Base-by-base conservation (phyloP, 2,888 invertebrate species). In the Chrysomela aeneicollis region DNA sequence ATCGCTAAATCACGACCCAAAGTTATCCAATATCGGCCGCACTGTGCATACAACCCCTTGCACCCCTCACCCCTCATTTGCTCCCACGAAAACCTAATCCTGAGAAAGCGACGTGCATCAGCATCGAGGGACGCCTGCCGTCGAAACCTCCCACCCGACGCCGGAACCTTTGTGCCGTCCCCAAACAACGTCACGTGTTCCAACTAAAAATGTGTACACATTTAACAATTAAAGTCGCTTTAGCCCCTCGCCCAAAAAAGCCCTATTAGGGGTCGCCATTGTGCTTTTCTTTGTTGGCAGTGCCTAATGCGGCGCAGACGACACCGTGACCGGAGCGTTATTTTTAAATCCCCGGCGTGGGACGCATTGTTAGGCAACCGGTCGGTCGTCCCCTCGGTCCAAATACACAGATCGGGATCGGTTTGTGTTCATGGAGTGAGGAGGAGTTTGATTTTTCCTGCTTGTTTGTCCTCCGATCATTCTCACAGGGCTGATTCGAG, bases 171-270 rank as follows among this genome's bases (percentile, higher is more conserved):
- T 67, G 66, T 63, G 42, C 42, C 63, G 63, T 67, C 50, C 59
- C 59, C 74, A 75, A 76, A 76, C 75, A 73, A 35, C 61, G 75
- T 72, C 78, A 77, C 78, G 78, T 77, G 77, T 70, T 73, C 32
- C 63, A 73, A 68, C 66, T 68, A 74, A 75, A 75, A 76, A 72
- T 73, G 73, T 75, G 66, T 71, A 73, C 72, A 73, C 73, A 72
- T 66, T 68, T 69, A 73, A 78, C 77, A 77, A 78, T 78, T 77
- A 77, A 78, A 78, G 78, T 78, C 77, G 77, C 72, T 77, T 78
- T 78, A 77, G 74, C 71, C 70, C 10, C 70, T 64, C 61, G 67
- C 61, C 61, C 63, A 70, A 70, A 70, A 70, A 70, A 67, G 70
- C 70, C 65, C 68, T 70, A 70, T 68, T 68, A 68, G 68, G 70